A percentile compares a stretch with the other conserved stretches of the same genome.
These are phyloP conservation scores for Acanthosepion lycidas DNA, from an alignment of 2,888 invertebrate genomes.

Conservation along the genomic window DNA sequence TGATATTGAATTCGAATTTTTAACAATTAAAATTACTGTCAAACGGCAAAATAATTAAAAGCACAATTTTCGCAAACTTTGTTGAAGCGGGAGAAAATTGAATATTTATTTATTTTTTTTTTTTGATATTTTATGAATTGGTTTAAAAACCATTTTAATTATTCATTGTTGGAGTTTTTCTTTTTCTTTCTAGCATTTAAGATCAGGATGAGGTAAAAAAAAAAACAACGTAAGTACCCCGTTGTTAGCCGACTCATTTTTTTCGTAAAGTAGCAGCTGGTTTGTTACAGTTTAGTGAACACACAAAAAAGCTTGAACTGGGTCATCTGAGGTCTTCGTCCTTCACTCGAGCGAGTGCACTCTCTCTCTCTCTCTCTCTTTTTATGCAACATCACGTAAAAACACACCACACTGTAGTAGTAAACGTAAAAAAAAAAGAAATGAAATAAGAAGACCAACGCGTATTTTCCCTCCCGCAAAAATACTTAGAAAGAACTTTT, in stretches of 20 bases:
- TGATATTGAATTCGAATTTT: neutral
- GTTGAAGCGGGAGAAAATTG: too few species aligned
- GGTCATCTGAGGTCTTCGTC: neutral
- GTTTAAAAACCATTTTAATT: neutral
- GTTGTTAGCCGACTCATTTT: neutral
- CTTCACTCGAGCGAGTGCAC: too few species aligned
- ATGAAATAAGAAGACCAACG: too few species aligned
- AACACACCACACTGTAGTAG: too few species aligned
- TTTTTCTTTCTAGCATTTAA: neutral
- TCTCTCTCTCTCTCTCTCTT: too few species aligned
- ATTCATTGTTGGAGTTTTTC: neutral
- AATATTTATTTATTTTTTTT: too few species aligned
- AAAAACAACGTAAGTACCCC: neutral
- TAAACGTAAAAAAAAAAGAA: too few species aligned
- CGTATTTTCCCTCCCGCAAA: too few species aligned
- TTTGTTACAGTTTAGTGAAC: conserved; percentile 33
- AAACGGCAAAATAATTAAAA: neutral
- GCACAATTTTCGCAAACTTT: too few species aligned
- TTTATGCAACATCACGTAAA: too few species aligned
- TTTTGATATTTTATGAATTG: too few species aligned
- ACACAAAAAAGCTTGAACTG: neutral
- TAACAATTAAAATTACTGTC: neutral
- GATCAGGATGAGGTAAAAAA: neutral
- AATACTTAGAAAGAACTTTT: too few species aligned
- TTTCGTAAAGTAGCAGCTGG: neutral